phyloP scores from a whole-genome alignment of 2,113 vertebrate species.

The Triplophysa rosa region DNA sequence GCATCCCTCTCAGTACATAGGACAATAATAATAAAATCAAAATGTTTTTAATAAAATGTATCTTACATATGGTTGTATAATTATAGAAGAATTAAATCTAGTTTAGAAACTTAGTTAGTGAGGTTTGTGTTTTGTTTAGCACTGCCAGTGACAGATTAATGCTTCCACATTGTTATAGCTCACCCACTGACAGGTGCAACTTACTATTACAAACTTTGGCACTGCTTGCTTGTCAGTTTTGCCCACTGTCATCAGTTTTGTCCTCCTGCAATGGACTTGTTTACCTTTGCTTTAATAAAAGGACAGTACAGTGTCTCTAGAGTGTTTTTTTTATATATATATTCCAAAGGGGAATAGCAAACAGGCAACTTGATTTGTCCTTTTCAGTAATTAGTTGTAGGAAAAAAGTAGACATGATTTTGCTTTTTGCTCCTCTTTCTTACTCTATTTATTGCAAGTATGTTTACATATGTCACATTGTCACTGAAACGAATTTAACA shows the following conservation, averaged over 20 bases:
- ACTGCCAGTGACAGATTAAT: background rate
- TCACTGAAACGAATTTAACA: conserved; percentile 46
- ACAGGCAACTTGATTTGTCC: background rate
- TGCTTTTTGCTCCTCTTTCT: background rate
- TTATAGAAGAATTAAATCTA: background rate
- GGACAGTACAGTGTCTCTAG: background rate
- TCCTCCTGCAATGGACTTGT: conserved; percentile 17
- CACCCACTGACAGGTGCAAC: conserved; percentile 27
- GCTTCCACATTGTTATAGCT: conserved; percentile 26
- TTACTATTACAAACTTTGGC: conserved; percentile 20
- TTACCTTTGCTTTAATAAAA: conserved; percentile 24
- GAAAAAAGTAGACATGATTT: background rate
- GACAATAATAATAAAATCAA: too few relatives aligned
- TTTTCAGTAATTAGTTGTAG: background rate
- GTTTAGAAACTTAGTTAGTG: background rate
- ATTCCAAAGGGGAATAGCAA: background rate
- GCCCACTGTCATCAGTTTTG: conserved; percentile 29
- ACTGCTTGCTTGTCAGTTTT: conserved; percentile 2
- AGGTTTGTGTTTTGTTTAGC: background rate
- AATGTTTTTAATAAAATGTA: background rate
- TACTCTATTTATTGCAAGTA: background rate
- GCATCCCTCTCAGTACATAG: too few relatives aligned
- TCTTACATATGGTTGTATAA: background rate
- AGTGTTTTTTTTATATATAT: background rate
- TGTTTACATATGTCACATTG: background rate